Evolutionary conservation across 1,140 invertebrate genomes (phyloP).

Genomic region (Diachasmimorpha longicaudata): DNA sequence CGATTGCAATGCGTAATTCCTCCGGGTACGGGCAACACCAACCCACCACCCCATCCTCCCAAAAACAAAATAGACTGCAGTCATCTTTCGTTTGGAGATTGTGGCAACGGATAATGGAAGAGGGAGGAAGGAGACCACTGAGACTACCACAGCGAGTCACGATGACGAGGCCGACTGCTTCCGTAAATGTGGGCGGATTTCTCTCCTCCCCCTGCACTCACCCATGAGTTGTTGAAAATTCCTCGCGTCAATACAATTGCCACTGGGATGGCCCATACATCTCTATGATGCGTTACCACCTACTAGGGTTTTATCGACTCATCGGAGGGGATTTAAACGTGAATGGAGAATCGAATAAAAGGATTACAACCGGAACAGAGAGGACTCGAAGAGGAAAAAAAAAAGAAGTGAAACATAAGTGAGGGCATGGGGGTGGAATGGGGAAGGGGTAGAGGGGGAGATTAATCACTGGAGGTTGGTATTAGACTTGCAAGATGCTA

Average conservation of each 20-base stretch:
- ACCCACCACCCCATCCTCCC: no score
- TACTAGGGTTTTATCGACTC: background rate
- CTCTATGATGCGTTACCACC: background rate
- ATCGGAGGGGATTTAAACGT: background rate
- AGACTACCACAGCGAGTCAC: background rate
- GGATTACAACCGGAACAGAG: background rate
- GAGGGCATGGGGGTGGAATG: background rate
- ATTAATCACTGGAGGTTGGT: background rate
- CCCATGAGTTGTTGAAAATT: background rate
- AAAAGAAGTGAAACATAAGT: background rate
- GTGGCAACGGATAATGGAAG: background rate
- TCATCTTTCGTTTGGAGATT: background rate
- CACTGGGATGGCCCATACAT: background rate
- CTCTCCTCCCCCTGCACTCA: background rate
- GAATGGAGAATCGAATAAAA: background rate
- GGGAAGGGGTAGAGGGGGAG: no score
- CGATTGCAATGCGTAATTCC: no score
- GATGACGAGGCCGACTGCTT: background rate
- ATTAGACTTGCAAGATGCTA: slow-evolving; percentile 18
- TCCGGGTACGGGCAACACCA: no score
- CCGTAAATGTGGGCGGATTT: background rate
- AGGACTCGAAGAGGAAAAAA: background rate
- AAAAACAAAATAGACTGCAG: background rate
- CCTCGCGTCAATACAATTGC: background rate
- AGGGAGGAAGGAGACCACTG: background rate